Base-by-base conservation (phyloP, 2,113 vertebrate species). In the Prinia subflava region DNA sequence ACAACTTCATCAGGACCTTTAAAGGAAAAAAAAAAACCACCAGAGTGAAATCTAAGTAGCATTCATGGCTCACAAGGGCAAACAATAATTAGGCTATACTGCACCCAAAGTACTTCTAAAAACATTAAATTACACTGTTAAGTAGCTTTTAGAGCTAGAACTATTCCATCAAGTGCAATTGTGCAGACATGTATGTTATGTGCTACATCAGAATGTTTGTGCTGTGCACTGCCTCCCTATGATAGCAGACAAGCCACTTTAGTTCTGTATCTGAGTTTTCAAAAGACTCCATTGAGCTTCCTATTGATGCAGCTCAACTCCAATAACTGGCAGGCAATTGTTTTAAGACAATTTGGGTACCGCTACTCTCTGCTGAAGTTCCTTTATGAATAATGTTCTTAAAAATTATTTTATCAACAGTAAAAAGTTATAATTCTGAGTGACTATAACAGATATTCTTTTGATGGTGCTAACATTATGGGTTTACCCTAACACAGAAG, bases 1-100 rank as follows among this genome's bases (percentile, higher is more conserved):
- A 99, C 98, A 96, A 99, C 97, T 96, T 99, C 99, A 98, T 99
- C 99, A 4, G 98, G 97, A 95, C 98, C 99, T 99, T 97, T 63
- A 96, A 97, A 95, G 80, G 59, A 75, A 97, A 96, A 97, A 62
- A 75, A 97, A 96, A 97, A 95, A 71, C 67, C 94, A 71, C 3
- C 11, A 80, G 37, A 81, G 0, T 17, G 31, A 90, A 82, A 60
- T 33, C 15, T 33, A 77, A 28, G 23, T 15, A 77, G 76, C 13
- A 31, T 35, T 60, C 27, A 20, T 6, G 60, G 33, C 35, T 67
- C 18, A 14, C 24, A 87, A n/a, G 30, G 13, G 39, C 10, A 24
- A 15, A 46, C 11, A 86, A n/a, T 37, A 83, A 57, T 44, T 35
- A 50, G 20, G 39, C 17, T 39, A 56, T 11, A 60, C 0, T 30